Conservation (phyloP, 2,888 invertebrate species). For the Digitonthophagus gazella region DNA sequence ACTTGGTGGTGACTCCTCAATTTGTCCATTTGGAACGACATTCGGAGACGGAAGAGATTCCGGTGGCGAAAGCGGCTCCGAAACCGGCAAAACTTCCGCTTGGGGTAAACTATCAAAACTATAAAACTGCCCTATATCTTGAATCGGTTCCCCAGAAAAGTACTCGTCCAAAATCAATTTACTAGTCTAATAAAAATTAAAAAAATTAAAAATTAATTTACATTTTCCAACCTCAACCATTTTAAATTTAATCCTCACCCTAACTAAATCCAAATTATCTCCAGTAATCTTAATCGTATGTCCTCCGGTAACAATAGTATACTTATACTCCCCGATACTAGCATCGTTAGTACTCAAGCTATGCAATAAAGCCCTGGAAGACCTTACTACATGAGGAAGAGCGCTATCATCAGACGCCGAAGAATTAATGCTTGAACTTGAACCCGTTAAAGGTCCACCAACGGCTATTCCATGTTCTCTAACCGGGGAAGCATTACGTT, state of each 20-base stretch:
- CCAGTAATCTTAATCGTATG: conserved; percentile 85
- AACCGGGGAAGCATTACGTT: conserved; percentile 91
- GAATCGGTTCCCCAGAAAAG: conserved; percentile 57
- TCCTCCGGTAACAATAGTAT: conserved; percentile 77
- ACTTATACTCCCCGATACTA: conserved; percentile 82
- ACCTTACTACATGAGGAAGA: conserved; percentile 54
- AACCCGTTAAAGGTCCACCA: conserved; percentile 62
- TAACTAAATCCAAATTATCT: conserved; percentile 78
- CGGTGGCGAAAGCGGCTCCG: conserved; percentile 44
- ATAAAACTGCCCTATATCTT: conserved; percentile 49
- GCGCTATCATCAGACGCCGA: conserved; percentile 66
- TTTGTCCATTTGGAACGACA: conserved; percentile 38
- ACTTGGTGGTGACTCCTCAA: conserved; percentile 29
- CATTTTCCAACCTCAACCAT: background rate
- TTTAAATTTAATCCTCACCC: conserved; percentile 56
- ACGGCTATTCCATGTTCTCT: conserved; percentile 62
- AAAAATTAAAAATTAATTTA: background rate
- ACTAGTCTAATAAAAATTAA: conserved; percentile 61
- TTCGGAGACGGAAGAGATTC: conserved; percentile 45
- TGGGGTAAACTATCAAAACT: conserved; percentile 50
- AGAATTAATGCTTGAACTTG: conserved; percentile 77
- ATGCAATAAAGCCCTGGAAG: conserved; percentile 65
- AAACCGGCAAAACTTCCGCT: conserved; percentile 29
- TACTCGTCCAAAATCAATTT: conserved; percentile 86
- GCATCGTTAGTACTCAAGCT: conserved; percentile 83